Base-by-base conservation (phyloP, 2,113 vertebrate genomes). In the Piprites chloris region DNA sequence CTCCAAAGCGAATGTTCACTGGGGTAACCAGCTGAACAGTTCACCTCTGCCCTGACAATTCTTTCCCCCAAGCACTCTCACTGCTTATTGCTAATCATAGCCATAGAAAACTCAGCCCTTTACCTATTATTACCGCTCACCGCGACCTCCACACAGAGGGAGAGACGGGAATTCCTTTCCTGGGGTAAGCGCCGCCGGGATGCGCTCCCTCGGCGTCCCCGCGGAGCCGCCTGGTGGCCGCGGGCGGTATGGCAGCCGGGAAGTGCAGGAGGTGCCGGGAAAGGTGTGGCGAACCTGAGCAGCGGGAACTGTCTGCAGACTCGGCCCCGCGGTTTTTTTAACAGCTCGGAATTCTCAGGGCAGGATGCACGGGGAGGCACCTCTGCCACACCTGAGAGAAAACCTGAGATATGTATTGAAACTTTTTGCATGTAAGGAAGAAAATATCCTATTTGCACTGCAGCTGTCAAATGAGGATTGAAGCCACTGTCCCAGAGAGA, bases 201-300 rank as follows among this genome's bases (percentile, higher is more conserved):
- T 79, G 33, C 32, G 9, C 65, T 1, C 16, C 27, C 78, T 46
- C 52, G 30, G 58, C 15, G 55, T 90, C 56, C 79, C 11, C 4
- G 61, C 68, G 90, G 92, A 56, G 96, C 88, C 95, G 42, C 75
- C 96, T 59, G 65, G 79, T 85, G 96, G 92, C 56, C 39, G 9
- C 22, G 1, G 41, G 26, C 30, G 7, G 5, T 6, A 0, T 14
- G 24, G 3, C 90, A 42, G 8, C 53, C 22, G 19, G 41, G 41
- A 59, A 14, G 9, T 3, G 55, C 63, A 2, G 3, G 7, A n/a
- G 19, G 9, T 5, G 3, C 42, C 7, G 9, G 37, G 46, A 46
- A 44, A 52, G 28, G 19, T 47, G 59, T 15, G 19, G 37, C 37
- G 30, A 58, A 85, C 3, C 20, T 3, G 41, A 46, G 53, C 39